Base-by-base conservation (phyloP, 2,797 vertebrate species). In the Platalea minor region DNA sequence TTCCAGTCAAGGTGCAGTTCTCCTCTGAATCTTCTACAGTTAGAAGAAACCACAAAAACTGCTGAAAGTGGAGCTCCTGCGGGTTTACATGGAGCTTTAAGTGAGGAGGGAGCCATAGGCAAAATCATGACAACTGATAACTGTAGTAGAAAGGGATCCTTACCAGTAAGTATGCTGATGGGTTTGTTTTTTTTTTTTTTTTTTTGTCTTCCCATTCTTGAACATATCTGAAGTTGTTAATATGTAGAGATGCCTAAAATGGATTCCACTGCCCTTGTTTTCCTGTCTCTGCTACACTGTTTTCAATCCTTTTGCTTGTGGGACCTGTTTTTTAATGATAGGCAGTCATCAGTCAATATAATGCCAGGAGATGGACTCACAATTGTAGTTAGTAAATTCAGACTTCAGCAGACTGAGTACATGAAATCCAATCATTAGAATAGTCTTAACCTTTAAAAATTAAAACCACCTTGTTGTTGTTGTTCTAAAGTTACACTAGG, bases 1-100 rank as follows among this genome's bases (percentile, higher is more conserved):
- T 99, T 99, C 73, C 99, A 99, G 94, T 99, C 99, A 1, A 98
- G 99, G 8, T 99, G 99, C 97, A 99, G 99, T 97, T 99, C 99
- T 2, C 99, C 99, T 0, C 98, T 99, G 72, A 99, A 99, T 78
- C 98, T 99, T 59, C 98, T 99, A 11, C 99, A 99, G 93, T 98
- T 99, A 97, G 99, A 99, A 89, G 99, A 99, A 87, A 98, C 98
- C 6, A 98, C 98, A 6, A 98, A 99, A 83, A 97, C 98, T 0
- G 82, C 96, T 4, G 99, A 98, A n/a, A 97, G 96, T 2, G 88
- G 84, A 4, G 91, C 94, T 65, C 65, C 95, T 8, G 77, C 35
- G 2, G 98, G 95, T 68, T 78, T 96, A 2, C 83, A 87, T 83
- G 96, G 98, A 95, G 67, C 88, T 74, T 37, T 97, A 87, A 53